Evolutionary conservation across 1,140 invertebrate genomes (phyloP).

Genomic region (Cydia pomonella): DNA sequence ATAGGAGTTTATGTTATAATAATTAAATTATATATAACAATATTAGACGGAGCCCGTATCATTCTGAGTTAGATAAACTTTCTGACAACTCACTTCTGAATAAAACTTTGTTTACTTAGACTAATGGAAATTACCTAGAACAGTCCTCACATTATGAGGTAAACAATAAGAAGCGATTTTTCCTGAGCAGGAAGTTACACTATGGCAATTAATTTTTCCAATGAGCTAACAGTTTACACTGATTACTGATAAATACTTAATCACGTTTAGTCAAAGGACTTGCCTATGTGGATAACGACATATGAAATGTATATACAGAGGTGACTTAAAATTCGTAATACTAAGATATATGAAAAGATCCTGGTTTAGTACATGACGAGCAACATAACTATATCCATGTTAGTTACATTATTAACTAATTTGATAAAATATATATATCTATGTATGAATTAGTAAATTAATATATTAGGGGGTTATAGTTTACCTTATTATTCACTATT

Average conservation of each 20-base stretch:
- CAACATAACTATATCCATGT: too few relatives aligned
- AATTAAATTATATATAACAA: too few relatives aligned
- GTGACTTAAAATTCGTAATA: too few relatives aligned
- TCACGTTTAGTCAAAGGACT: neutral
- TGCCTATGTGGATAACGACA: neutral
- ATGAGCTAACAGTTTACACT: neutral
- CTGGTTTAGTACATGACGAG: neutral
- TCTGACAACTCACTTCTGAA: neutral
- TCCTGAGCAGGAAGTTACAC: conserved; percentile 12
- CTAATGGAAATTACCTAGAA: neutral
- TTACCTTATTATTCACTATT: too few relatives aligned
- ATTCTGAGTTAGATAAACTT: neutral
- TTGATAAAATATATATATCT: too few relatives aligned
- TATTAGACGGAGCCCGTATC: neutral
- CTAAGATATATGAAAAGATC: neutral
- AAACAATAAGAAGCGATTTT: neutral
- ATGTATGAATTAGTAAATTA: too few relatives aligned
- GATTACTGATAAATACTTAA: neutral
- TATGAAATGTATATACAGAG: neutral
- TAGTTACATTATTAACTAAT: too few relatives aligned
- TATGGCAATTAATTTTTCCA: conserved; percentile 4
- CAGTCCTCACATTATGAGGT: neutral
- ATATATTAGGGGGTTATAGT: too few relatives aligned
- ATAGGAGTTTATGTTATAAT: too few relatives aligned
- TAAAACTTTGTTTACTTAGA: neutral